Percentiles rank a stretch among this genome's conserved stretches.
phyloP scores from a whole-genome alignment of 2,888 invertebrate species.

The Nemurella pictetii region DNA sequence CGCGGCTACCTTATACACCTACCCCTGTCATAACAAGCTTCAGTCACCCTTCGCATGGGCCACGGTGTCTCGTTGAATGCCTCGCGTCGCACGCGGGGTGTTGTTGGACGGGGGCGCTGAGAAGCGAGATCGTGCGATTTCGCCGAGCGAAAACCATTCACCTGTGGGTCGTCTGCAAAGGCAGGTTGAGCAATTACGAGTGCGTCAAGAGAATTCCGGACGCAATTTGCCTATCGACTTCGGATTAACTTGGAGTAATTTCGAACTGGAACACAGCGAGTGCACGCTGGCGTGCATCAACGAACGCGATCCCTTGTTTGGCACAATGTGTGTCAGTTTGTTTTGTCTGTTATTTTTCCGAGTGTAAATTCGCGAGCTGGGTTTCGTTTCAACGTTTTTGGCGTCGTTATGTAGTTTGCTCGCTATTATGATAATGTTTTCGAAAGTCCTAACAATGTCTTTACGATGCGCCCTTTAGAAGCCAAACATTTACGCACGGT shows the following conservation, averaged over 20 bases:
- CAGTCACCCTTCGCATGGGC: not conserved
- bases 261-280: too few relatives aligned
- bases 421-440: not conserved
- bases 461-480: not conserved
- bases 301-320: too few relatives aligned
- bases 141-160: not conserved
- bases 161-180: not conserved
- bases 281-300: too few relatives aligned
- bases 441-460: not conserved
- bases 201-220: not conserved
- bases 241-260: too few relatives aligned
- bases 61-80: not conserved
- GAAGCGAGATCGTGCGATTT: too few relatives aligned
- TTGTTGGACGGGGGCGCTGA: too few relatives aligned
- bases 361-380: not conserved
- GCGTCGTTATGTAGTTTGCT: not conserved
- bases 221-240: not conserved
- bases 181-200: not conserved
- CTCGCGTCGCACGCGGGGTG: too few relatives aligned
- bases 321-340: too few relatives aligned
- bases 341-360: not conserved
- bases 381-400: not conserved
- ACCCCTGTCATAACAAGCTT: not conserved
- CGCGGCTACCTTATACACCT: too few relatives aligned
- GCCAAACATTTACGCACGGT: constrained; percentile 5